These are phyloP conservation scores for Macquaria ambigua DNA, from an alignment of 2,113 vertebrate genomes.

Conservation along the genomic window DNA sequence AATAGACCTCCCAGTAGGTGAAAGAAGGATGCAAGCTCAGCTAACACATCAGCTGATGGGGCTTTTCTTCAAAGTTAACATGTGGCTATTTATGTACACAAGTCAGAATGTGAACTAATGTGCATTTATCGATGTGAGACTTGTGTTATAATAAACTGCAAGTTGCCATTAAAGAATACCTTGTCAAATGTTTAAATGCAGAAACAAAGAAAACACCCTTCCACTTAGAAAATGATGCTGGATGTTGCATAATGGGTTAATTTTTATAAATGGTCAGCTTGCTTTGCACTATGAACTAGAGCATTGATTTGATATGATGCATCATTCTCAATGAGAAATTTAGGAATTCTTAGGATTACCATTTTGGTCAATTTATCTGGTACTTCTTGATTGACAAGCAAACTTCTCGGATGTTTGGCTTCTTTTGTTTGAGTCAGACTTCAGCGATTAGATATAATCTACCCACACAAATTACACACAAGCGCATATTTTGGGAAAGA, in stretches of 20 bases:
- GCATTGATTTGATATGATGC: neutral
- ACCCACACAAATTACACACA: neutral
- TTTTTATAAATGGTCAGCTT: neutral
- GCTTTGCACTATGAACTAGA: neutral
- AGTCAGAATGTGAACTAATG: slow-evolving; percentile 15
- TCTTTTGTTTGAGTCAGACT: slow-evolving; percentile 29
- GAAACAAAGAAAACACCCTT: neutral
- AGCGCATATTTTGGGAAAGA: neutral
- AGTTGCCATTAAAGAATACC: neutral
- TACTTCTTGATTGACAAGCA: slow-evolving; percentile 10
- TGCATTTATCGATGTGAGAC: neutral
- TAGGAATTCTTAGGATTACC: neutral
- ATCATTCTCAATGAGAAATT: neutral
- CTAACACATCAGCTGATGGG: slow-evolving; percentile 50
- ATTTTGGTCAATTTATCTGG: neutral
- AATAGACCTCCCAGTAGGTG: slow-evolving; percentile 63
- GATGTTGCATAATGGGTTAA: neutral
- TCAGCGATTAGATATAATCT: slow-evolving; percentile 40
- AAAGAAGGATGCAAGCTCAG: slow-evolving; percentile 46
- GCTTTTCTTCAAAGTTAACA: slow-evolving; percentile 37
- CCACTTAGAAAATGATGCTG: neutral
- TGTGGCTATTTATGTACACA: slow-evolving; percentile 27
- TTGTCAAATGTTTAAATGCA: neutral
- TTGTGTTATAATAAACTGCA: neutral
- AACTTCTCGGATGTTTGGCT: neutral